Evolutionary conservation across 2,888 invertebrate species (phyloP).

Genomic region (Frankliniella intonsa): DNA sequence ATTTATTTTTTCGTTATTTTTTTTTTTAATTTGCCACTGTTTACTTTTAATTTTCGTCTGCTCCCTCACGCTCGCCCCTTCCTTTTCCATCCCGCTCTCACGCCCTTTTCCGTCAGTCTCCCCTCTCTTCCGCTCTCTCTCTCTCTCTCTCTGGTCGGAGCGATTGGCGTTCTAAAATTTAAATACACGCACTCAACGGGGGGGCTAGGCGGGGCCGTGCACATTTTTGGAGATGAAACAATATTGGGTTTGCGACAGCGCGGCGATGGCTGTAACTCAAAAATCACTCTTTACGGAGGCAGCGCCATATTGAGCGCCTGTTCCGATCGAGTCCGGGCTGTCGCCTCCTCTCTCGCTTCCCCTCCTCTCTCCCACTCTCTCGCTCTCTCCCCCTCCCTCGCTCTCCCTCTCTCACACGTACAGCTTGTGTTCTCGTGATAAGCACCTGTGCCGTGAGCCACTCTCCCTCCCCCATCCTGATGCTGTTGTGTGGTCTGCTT

Average conservation of each 20-base stretch:
- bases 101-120: neutral
- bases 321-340: neutral
- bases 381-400: conserved; percentile 29
- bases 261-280: too few relatives aligned
- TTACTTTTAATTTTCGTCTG: neutral
- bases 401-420: conserved; percentile 29
- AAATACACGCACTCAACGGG: neutral
- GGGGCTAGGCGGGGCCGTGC: too few relatives aligned
- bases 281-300: too few relatives aligned
- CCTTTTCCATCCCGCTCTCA: neutral
- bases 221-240: too few relatives aligned
- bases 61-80: neutral
- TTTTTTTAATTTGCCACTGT: neutral
- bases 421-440: neutral
- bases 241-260: too few relatives aligned
- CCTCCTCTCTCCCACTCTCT: neutral
- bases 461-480: neutral
- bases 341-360: neutral
- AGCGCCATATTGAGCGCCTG: too few relatives aligned
- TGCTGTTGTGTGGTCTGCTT: neutral
- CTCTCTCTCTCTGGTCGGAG: neutral
- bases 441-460: neutral
- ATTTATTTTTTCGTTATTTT: too few relatives aligned
- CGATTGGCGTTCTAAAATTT: conserved; percentile 12
- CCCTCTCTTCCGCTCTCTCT: neutral